Conservation (phyloP, 2,113 vertebrate genomes). For the Ranitomeya imitator region DNA sequence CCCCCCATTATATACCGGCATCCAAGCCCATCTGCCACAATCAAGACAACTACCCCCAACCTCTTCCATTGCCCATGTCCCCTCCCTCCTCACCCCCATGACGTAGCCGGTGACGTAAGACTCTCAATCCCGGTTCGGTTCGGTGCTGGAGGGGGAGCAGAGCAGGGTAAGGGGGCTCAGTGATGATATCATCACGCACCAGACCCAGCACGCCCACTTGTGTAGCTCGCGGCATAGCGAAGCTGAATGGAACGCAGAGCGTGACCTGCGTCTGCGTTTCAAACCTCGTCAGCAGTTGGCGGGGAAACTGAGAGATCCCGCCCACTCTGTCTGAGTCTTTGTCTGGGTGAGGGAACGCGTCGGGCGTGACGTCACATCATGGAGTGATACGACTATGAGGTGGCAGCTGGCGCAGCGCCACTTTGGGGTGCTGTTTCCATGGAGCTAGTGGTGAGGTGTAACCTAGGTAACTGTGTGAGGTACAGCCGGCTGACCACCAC, state of each 20-base stretch:
- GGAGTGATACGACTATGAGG: background rate
- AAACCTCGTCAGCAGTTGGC: conserved; percentile 22
- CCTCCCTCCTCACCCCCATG: conserved; percentile 57
- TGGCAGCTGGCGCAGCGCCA: background rate
- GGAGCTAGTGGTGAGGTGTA: background rate
- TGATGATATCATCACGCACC: conserved; percentile 53
- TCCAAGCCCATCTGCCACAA: background rate
- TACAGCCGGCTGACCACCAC: too few relatives aligned
- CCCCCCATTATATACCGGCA: background rate
- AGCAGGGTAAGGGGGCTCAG: conserved; percentile 26
- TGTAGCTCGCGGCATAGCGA: background rate
- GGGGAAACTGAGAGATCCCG: conserved; percentile 10
- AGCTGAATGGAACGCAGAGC: background rate
- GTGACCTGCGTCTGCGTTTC: conserved; percentile 18
- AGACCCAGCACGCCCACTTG: conserved; percentile 25
- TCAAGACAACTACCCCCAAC: background rate
- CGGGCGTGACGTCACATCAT: background rate
- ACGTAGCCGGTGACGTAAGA: conserved; percentile 52
- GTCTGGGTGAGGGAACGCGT: conserved; percentile 14
- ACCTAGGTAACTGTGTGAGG: too few relatives aligned
- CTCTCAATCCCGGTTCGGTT: conserved; percentile 57
- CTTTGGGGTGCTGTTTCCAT: conserved; percentile 8
- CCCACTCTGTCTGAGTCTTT: conserved; percentile 25
- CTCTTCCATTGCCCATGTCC: background rate
- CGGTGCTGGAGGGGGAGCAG: conserved; percentile 44